These are phyloP conservation scores for Pyrgilauda ruficollis DNA, from an alignment of 2,113 vertebrate genomes.

Conservation along the genomic window DNA sequence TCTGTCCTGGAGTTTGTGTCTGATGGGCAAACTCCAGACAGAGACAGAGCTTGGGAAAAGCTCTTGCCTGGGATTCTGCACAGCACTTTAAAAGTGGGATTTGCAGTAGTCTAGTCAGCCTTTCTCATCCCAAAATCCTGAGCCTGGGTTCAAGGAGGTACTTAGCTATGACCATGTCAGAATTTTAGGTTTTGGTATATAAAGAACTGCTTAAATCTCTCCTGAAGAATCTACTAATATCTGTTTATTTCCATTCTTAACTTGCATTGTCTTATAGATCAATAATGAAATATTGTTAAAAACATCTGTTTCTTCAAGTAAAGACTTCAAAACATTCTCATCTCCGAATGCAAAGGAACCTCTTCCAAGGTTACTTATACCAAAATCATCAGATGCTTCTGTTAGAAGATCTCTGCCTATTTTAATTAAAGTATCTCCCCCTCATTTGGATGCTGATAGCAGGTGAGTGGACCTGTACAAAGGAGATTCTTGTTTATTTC, in stretches of 20 bases:
- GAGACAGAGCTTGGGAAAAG: neutral
- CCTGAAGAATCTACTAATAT: neutral
- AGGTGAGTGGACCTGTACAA: conserved; percentile 57
- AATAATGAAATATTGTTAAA: conserved; percentile 62
- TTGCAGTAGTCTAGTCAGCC: neutral
- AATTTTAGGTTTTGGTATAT: neutral
- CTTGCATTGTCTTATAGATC: conserved; percentile 46
- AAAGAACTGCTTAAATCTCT: neutral
- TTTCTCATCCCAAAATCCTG: neutral
- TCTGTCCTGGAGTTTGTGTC: neutral
- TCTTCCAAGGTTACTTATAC: conserved; percentile 54
- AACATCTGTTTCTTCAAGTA: conserved; percentile 58
- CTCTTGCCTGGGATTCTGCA: neutral
- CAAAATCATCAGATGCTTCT: conserved; percentile 59
- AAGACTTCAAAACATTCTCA: conserved; percentile 61
- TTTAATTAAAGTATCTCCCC: conserved; percentile 57
- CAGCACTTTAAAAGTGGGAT: neutral
- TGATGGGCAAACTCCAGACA: neutral
- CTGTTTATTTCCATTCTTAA: conserved; percentile 42
- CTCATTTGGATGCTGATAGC: conserved; percentile 66
- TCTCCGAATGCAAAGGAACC: conserved; percentile 48
- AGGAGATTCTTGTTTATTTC: neutral
- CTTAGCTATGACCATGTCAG: neutral
- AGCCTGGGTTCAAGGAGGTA: neutral
- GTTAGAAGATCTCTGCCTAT: conserved; percentile 42